Percentiles rank a stretch among this genome's conserved stretches.
Evolutionary conservation across 2,113 vertebrate species (phyloP).

Genomic region (Daphoenositta chrysoptera): DNA sequence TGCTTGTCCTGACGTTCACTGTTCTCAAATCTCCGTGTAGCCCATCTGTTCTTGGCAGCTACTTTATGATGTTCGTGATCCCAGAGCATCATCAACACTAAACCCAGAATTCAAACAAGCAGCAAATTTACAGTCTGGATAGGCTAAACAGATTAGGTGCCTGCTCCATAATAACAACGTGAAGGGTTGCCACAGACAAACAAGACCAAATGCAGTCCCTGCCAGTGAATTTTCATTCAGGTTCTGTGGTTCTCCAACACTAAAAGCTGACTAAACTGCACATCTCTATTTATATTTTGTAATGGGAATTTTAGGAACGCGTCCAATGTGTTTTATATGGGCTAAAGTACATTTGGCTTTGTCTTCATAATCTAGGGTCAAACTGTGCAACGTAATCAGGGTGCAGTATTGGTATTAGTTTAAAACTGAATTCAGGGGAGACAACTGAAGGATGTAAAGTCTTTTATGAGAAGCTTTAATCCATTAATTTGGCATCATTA

Average conservation of each 20-base stretch:
- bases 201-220: background rate
- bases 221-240: background rate
- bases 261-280: background rate
- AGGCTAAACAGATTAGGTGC: conserved; percentile 11
- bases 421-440: background rate
- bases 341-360: background rate
- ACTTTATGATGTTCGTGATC: background rate
- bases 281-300: background rate
- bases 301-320: background rate
- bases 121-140: conserved; percentile 20
- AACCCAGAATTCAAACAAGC: conserved; percentile 17
- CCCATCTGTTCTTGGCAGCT: background rate
- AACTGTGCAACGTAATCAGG: background rate
- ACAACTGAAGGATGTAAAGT: background rate
- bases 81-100: background rate
- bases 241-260: background rate
- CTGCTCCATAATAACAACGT: background rate
- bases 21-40: background rate
- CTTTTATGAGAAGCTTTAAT: background rate
- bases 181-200: background rate
- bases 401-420: background rate
- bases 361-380: background rate
- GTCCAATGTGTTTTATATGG: background rate
- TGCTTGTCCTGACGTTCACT: background rate
- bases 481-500: background rate